Base-by-base conservation (phyloP, 2,888 invertebrate genomes). In the Perizoma affinitatum region DNA sequence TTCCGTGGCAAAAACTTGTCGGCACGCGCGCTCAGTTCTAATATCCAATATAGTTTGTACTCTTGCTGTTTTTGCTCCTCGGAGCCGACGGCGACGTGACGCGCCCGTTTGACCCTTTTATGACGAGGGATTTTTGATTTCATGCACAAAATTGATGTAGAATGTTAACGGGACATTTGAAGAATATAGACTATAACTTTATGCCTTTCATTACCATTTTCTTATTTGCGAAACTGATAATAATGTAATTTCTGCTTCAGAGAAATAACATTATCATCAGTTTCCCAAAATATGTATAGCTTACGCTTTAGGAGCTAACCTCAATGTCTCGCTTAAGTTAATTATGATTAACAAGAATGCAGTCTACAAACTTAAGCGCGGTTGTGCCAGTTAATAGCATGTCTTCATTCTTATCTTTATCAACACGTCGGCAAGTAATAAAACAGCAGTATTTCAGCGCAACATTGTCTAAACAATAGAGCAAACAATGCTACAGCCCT, bases 21-120 rank as follows among this genome's bases (percentile, higher is more conserved):
- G 84, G 86, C 87, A 86, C 87, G 84, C 87, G 87, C 87, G 84
- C 84, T 82, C 84, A 86, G 87, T 83, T 89, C 87, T 89, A 87
- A 91, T 89, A 88, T 91, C 89, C 87, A 90, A 88, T 90, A 88
- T 90, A 90, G 89, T 90, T 90, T 84, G 86, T 83, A 79, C 80
- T 83, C 75, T 75, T 73, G 81, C 70, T 72, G 79, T 90, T 91
- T 91, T 91, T 90, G 89, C 79, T 67, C 70, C 78, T 73, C 69
- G 68, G 46, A 43, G 58, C 55, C 41, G 75, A 73, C 77, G 82
- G 84, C 83, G 83, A 85, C 83, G 83, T 84, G 88, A 83, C 84
- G 85, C 76, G 81, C 70, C 77, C 84, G 86, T 87, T 87, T 90
- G 88, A 90, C 91, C 91, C 90, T 90, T 89, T 87, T 86, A 83